These are phyloP conservation scores for Egretta garzetta DNA, from an alignment of 2,113 vertebrate genomes.

Conservation along the genomic window DNA sequence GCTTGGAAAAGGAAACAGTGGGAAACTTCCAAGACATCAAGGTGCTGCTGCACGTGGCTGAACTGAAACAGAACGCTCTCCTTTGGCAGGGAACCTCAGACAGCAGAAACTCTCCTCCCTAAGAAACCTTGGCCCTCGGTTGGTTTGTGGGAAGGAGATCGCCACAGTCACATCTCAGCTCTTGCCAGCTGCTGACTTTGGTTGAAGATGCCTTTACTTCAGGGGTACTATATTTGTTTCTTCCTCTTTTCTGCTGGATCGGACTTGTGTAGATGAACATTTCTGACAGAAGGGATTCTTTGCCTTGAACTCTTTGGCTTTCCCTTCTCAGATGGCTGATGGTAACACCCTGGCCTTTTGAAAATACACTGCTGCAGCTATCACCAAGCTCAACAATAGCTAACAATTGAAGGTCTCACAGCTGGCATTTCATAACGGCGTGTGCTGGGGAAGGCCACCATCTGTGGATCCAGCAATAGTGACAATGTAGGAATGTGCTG, in stretches of 20 bases:
- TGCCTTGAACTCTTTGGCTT: background rate
- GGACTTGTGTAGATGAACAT: background rate
- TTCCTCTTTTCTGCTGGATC: background rate
- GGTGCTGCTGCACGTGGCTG: background rate
- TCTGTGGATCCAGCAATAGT: background rate
- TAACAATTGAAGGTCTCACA: slow-evolving; percentile 1
- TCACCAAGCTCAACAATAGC: background rate
- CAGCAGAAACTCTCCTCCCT: background rate
- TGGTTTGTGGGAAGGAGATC: background rate
- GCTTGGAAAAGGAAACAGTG: background rate
- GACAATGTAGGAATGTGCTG: background rate
- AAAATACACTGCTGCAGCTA: slow-evolving; percentile 16
- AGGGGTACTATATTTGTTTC: background rate
- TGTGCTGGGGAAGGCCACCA: slow-evolving; percentile 25
- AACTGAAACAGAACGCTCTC: background rate
- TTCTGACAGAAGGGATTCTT: background rate
- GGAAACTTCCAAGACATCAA: background rate
- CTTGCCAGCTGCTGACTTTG: background rate
- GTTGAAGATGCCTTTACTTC: background rate
- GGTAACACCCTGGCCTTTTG: slow-evolving; percentile 5
- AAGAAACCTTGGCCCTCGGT: background rate
- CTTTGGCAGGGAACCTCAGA: background rate
- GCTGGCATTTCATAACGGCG: slow-evolving; percentile 16
- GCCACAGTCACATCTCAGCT: background rate
- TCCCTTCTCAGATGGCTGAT: background rate